Percentiles rank a stretch among this genome's conserved stretches.
These are phyloP conservation scores for Pseudomyrmex pallidus DNA, from an alignment of 1,140 invertebrate genomes.

Conservation along the genomic window DNA sequence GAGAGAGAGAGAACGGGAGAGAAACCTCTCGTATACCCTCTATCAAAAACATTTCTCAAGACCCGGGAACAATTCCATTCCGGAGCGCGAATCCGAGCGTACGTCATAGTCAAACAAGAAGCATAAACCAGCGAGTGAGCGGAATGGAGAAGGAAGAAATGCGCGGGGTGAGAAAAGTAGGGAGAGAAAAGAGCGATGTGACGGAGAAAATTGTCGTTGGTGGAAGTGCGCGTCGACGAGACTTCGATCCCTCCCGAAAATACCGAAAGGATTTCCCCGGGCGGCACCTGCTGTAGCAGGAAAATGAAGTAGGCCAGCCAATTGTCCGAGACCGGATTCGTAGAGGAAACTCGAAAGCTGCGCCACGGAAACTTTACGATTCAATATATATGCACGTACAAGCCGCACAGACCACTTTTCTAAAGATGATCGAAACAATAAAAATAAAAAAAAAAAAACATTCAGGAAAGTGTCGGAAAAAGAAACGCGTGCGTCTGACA, in stretches of 20 bases:
- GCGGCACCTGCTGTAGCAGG: conserved; percentile 22
- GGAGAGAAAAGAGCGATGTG: conserved; percentile 15
- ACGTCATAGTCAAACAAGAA: conserved; percentile 60
- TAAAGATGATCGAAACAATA: background rate
- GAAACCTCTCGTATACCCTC: conserved; percentile 5
- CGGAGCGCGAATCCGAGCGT: conserved; percentile 44
- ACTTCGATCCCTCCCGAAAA: conserved; percentile 43
- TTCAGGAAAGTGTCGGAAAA: background rate
- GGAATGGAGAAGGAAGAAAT: conserved; percentile 19
- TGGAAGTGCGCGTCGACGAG: conserved; percentile 36
- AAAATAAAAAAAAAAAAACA: background rate
- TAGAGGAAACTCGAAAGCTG: conserved; percentile 33
- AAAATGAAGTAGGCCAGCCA: conserved; percentile 59
- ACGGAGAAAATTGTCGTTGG: conserved; percentile 40
- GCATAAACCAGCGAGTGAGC: conserved; percentile 45
- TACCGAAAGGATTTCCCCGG: conserved; percentile 43
- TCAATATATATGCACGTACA: conserved; percentile 26
- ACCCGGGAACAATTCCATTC: conserved; percentile 52
- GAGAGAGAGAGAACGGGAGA: background rate
- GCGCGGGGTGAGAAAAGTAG: background rate
- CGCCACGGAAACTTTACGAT: conserved; percentile 58
- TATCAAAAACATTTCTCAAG: conserved; percentile 56
- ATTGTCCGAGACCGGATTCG: conserved; percentile 33
- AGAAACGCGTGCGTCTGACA: too few species aligned
- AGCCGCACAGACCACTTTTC: background rate